Percentiles rank a stretch among this genome's conserved stretches.
Evolutionary conservation across 2,113 vertebrate genomes (phyloP).

Genomic region (Marmota monax): DNA sequence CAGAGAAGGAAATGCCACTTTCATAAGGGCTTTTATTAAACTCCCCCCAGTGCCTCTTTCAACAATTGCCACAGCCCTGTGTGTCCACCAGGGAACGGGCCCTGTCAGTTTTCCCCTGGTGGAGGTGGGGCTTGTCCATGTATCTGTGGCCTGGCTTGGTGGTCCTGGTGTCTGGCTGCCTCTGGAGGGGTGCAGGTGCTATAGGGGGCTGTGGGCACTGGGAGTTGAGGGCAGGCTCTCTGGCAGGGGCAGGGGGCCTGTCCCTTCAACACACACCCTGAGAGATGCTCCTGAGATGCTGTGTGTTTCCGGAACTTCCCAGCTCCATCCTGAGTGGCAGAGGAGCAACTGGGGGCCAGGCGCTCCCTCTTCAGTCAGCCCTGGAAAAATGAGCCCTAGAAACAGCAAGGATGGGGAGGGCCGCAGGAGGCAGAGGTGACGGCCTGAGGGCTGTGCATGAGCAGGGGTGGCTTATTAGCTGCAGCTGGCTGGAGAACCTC

Average conservation of each 20-base stretch:
- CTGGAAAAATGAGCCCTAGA: background rate
- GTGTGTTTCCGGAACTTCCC: background rate
- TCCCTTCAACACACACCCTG: background rate
- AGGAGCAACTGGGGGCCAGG: background rate
- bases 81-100: background rate
- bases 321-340: background rate
- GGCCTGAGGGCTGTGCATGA: background rate
- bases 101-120: background rate
- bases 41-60: no score
- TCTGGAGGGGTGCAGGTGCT: background rate
- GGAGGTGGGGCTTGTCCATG: background rate
- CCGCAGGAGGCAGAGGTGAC: no score
- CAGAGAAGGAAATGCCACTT: background rate
- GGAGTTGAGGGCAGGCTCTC: background rate
- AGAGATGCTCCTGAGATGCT: constrained; percentile 53
- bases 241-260: background rate
- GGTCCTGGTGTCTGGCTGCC: background rate
- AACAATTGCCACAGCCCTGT: background rate
- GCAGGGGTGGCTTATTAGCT: background rate
- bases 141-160: fast-evolving
- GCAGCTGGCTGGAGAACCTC: background rate
- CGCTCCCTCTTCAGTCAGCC: background rate
- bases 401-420: fast-evolving
- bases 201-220: fast-evolving
- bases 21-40: no score